A percentile compares a stretch with the other conserved stretches of the same genome.
phyloP scores from a whole-genome alignment of 2,113 vertebrate genomes.

The Tyrannus savana region DNA sequence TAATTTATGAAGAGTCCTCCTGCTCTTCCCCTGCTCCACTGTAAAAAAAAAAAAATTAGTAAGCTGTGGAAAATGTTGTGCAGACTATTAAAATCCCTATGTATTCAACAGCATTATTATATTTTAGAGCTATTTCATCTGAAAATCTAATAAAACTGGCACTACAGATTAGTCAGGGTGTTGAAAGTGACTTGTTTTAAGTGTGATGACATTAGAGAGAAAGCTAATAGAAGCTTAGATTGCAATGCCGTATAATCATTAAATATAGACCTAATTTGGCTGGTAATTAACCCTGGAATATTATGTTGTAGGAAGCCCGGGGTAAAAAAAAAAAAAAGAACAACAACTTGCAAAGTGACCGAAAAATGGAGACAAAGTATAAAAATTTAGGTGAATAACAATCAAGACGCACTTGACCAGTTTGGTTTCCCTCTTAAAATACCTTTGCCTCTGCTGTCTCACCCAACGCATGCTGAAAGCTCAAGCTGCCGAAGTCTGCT shows the following conservation, averaged over 20 bases:
- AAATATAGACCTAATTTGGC: slow-evolving; percentile 57
- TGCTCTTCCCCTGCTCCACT: neutral
- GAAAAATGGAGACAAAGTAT: neutral
- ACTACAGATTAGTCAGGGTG: neutral
- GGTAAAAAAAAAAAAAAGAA: neutral
- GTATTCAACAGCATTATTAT: neutral
- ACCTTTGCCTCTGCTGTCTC: neutral
- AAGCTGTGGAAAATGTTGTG: slow-evolving; percentile 11
- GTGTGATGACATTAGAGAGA: slow-evolving; percentile 28
- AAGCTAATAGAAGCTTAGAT: slow-evolving; percentile 53
- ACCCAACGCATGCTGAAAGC: neutral
- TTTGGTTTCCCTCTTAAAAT: slow-evolving; percentile 48
- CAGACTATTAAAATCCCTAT: neutral
- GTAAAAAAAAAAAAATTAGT: neutral
- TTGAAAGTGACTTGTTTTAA: slow-evolving; percentile 37
- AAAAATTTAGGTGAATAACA: slow-evolving; percentile 13
- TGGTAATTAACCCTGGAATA: slow-evolving; percentile 49
- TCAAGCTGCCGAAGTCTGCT: slow-evolving; percentile 33
- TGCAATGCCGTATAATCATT: slow-evolving; percentile 39
- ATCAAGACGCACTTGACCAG: slow-evolving; percentile 38
- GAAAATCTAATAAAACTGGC: slow-evolving; percentile 32
- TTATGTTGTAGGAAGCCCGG: neutral
- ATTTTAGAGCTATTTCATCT: neutral
- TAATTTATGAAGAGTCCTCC: neutral
- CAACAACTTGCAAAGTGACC: neutral